Evolutionary conservation across 2,888 invertebrate genomes (phyloP).

Genomic region (Eledone cirrhosa): DNA sequence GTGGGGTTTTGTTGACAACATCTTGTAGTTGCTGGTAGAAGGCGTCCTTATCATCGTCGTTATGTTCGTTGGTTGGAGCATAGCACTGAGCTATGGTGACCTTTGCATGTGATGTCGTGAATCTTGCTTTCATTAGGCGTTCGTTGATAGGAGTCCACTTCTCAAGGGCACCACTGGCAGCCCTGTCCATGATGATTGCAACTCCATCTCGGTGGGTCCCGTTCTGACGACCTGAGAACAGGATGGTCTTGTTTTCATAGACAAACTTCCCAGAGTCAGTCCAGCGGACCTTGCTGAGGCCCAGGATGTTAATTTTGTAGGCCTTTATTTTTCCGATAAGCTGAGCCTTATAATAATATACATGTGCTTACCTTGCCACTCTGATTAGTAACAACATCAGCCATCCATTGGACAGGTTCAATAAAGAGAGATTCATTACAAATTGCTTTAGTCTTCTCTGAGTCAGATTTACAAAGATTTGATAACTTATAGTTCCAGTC

Average conservation of each 20-base stretch:
- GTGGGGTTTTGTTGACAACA: no score
- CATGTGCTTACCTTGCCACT: constrained; percentile 79
- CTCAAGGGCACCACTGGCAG: background rate
- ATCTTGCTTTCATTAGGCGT: background rate
- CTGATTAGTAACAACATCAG: constrained; percentile 73
- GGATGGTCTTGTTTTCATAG: no score
- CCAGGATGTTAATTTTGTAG: background rate
- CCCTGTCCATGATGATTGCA: no score
- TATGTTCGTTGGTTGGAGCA: background rate
- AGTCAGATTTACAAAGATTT: constrained; percentile 34
- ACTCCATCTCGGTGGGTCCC: no score
- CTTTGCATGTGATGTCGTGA: background rate
- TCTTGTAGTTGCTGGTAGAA: no score
- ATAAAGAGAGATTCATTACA: constrained; percentile 85
- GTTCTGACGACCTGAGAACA: no score
- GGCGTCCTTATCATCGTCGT: no score
- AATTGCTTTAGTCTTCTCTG: constrained; percentile 6
- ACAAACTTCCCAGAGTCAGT: background rate
- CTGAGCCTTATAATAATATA: background rate
- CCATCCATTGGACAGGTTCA: constrained; percentile 92
- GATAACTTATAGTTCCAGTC: constrained; percentile 55
- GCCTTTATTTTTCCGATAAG: background rate
- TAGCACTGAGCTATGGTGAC: background rate
- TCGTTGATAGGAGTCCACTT: background rate
- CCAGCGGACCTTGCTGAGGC: background rate